phyloP scores from a whole-genome alignment of 1,140 invertebrate genomes.

The Vanessa atalanta region DNA sequence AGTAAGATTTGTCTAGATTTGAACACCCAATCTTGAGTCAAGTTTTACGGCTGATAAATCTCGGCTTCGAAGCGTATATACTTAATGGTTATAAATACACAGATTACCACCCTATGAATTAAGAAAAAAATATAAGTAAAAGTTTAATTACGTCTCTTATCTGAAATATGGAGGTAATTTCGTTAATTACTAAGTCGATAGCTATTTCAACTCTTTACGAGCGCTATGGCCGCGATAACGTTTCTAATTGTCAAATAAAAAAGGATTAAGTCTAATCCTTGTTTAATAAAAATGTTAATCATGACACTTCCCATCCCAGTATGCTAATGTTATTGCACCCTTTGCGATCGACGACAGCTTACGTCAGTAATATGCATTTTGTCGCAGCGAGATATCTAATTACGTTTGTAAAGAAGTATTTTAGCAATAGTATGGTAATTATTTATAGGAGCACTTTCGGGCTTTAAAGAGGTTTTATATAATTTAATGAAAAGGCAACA shows the following conservation, averaged over 20 bases:
- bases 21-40: no score
- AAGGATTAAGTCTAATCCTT: slow-evolving; percentile 77
- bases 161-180: slow-evolving; percentile 65
- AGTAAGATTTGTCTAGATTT: no score
- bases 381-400: slow-evolving; percentile 23
- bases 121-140: slow-evolving; percentile 45
- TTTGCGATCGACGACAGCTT: slow-evolving; percentile 53
- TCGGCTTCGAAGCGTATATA: not conserved
- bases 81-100: not conserved
- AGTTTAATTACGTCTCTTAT: slow-evolving; percentile 64
- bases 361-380: slow-evolving; percentile 41
- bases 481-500: no score
- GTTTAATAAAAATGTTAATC: slow-evolving; percentile 80
- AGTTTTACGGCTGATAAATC: no score
- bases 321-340: slow-evolving; percentile 71
- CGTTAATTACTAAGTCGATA: slow-evolving; percentile 73
- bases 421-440: no score
- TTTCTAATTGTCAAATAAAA: slow-evolving; percentile 79
- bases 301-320: slow-evolving; percentile 68
- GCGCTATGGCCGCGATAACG: slow-evolving; percentile 65
- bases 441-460: no score
- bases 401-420: not conserved
- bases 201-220: slow-evolving; percentile 78
- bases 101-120: slow-evolving; percentile 53
- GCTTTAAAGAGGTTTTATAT: no score